Evolutionary conservation across 1,140 invertebrate species (phyloP).

Genomic region (Macrostomum lignano): DNA sequence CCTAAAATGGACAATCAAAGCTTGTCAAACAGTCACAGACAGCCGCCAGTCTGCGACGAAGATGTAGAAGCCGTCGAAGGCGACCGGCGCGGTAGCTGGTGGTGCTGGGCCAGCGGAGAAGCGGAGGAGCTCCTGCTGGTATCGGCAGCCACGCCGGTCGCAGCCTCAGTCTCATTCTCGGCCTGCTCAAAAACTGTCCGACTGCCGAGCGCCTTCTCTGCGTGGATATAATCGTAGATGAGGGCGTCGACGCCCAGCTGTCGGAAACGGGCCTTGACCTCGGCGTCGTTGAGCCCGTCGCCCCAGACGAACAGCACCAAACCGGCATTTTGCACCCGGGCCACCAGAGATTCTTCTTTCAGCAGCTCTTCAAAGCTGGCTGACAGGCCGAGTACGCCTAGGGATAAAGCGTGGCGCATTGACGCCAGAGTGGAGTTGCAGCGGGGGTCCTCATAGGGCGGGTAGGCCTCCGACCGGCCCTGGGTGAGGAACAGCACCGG

Average conservation of each 20-base stretch:
- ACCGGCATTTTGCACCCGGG: constrained; percentile 41
- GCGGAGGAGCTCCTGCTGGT: no score
- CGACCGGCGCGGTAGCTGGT: no score
- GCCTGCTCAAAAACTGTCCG: no score
- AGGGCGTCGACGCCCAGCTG: constrained; percentile 58
- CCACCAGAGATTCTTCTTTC: constrained; percentile 45
- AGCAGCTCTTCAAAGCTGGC: constrained; percentile 67
- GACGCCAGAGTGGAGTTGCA: constrained; percentile 49
- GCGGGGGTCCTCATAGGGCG: constrained; percentile 48
- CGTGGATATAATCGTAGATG: constrained; percentile 52
- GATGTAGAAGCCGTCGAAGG: no score
- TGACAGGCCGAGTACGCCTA: constrained; percentile 40
- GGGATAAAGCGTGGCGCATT: constrained; percentile 39
- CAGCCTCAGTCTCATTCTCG: no score
- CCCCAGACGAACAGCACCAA: constrained; percentile 79
- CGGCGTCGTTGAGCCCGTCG: constrained; percentile 61
- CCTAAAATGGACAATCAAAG: no score
- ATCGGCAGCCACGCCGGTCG: no score
- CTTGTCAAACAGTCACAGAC: no score
- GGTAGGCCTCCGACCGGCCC: constrained; percentile 47
- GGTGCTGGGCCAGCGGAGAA: no score
- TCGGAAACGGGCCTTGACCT: constrained; percentile 55
- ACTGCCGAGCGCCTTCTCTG: no score
- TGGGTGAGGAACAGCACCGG: constrained; percentile 70
- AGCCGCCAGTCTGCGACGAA: no score